Conservation (phyloP, 2,797 vertebrate species). For the Thaleichthys pacificus region DNA sequence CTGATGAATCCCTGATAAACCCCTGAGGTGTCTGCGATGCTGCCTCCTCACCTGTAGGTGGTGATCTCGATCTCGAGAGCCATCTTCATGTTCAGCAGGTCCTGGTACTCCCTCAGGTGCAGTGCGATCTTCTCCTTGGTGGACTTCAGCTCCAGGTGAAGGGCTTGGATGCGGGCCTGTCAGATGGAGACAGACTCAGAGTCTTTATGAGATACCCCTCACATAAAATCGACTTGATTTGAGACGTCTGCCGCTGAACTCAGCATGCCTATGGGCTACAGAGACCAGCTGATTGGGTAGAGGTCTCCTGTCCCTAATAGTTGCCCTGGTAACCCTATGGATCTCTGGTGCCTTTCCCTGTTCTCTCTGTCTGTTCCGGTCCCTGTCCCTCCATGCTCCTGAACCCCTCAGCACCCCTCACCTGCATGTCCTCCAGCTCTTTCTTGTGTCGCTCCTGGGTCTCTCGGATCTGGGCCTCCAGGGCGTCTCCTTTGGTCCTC, state of each 20-base stretch:
- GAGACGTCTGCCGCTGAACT: too few relatives aligned
- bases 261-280: neutral
- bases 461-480: constrained; percentile 72
- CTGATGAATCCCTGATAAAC: too few relatives aligned
- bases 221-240: neutral
- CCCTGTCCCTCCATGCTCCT: neutral
- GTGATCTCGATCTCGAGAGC: constrained; percentile 79
- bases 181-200: neutral
- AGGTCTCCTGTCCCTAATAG: neutral
- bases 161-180: constrained; percentile 72
- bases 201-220: neutral
- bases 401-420: constrained; percentile 24
- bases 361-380: too few relatives aligned
- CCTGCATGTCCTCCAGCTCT: constrained; percentile 66
- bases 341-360: neutral
- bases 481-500: constrained; percentile 68
- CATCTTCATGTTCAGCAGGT: constrained; percentile 80
- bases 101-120: constrained; percentile 79
- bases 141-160: constrained; percentile 74
- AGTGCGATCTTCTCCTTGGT: constrained; percentile 75
- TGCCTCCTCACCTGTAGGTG: constrained; percentile 72
- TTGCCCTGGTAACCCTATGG: neutral
- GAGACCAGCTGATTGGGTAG: neutral
- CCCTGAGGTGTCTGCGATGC: neutral
- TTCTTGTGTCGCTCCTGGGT: constrained; percentile 64